A percentile compares a stretch with the other conserved stretches of the same genome.
These are phyloP conservation scores for human (Homo sapiens) DNA, from an alignment of 2,113 vertebrate genomes.

Conservation along the genomic window GRCh38 chrX:20383001-20383500, in stretches of 20 bases:
- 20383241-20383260: neutral
- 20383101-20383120: neutral
- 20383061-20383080: neutral
- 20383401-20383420: neutral
- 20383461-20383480: constrained; percentile 28
- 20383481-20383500: constrained; percentile 28
- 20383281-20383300: neutral
- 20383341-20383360: neutral
- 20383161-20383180: constrained; percentile 12
- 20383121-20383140: neutral
- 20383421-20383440: constrained; percentile 42
- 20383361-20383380: neutral
- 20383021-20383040: neutral
- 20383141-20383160: neutral
- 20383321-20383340: neutral
- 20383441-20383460: constrained; percentile 47
- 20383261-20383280: neutral
- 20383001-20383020: neutral
- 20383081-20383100: constrained; percentile 1
- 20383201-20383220: constrained; percentile 12
- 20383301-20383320: neutral
- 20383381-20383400: neutral
- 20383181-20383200: neutral
- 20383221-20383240: neutral
- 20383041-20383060: neutral